A percentile compares a stretch with the other conserved stretches of the same genome.
These are phyloP conservation scores for Dasypolia templi DNA, from an alignment of 2,888 invertebrate genomes.

Conservation along the genomic window DNA sequence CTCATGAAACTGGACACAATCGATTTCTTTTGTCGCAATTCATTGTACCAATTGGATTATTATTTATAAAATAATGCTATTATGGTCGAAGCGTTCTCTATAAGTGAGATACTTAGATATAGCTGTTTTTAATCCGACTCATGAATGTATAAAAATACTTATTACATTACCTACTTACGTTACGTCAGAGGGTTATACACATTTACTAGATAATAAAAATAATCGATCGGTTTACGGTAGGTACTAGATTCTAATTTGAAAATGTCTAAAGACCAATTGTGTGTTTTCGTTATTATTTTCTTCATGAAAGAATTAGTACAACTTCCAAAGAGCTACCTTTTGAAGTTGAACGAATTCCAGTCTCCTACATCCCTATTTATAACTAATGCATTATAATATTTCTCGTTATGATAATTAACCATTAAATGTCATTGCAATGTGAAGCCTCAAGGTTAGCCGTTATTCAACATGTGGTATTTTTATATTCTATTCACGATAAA, in stretches of 20 bases:
- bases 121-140: background rate
- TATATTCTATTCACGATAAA: constrained; percentile 63
- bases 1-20: constrained; percentile 63
- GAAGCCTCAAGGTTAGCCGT: constrained; percentile 65
- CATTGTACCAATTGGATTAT: constrained; percentile 41
- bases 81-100: background rate
- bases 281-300: background rate
- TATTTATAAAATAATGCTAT: constrained; percentile 36
- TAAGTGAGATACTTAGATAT: background rate
- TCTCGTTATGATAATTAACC: constrained; percentile 40
- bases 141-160: too few relatives aligned
- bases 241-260: background rate
- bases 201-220: background rate
- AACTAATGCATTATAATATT: constrained; percentile 36
- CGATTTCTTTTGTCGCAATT: constrained; percentile 66
- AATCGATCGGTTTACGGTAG: background rate
- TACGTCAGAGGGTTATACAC: background rate
- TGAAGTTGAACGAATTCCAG: too few relatives aligned
- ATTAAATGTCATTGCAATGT: constrained; percentile 62
- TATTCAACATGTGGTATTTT: constrained; percentile 57
- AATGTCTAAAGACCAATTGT: background rate
- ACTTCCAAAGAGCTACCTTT: too few relatives aligned
- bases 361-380: constrained; percentile 2
- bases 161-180: background rate
- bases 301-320: background rate